Evolutionary conservation across 1,140 invertebrate species (phyloP).

Genomic region (Drepana arcuata): DNA sequence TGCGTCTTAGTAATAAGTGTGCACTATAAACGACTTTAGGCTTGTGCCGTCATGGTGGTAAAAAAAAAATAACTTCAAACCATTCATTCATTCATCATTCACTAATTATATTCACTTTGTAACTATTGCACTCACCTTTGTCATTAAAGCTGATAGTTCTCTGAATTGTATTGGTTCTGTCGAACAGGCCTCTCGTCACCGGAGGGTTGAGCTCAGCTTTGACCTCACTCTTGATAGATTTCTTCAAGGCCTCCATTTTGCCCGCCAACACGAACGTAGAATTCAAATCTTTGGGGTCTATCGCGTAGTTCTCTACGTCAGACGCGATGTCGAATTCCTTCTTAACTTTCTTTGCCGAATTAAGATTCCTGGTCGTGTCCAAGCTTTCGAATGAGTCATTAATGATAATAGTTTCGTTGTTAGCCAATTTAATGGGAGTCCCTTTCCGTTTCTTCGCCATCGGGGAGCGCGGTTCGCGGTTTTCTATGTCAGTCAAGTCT

Average conservation of each 20-base stretch:
- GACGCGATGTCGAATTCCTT: conserved; percentile 14
- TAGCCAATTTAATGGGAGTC: conserved; percentile 45
- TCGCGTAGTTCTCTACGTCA: conserved; percentile 31
- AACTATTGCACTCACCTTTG: conserved; percentile 36
- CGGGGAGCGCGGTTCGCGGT: conserved; percentile 36
- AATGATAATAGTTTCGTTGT: conserved; percentile 57
- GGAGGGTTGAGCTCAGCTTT: conserved; percentile 22
- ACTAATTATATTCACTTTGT: no score
- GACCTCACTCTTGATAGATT: conserved; percentile 27
- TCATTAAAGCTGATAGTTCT: conserved; percentile 42
- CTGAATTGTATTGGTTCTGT: conserved; percentile 43
- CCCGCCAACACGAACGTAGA: conserved; percentile 61
- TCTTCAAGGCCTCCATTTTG: conserved; percentile 36
- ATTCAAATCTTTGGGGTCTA: conserved; percentile 57
- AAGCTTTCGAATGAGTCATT: conserved; percentile 52
- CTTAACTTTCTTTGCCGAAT: conserved; percentile 49
- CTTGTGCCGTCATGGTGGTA: no score
- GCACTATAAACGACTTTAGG: no score
- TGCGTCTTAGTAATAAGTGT: no score
- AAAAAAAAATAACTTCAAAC: conserved; percentile 1
- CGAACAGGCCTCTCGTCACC: conserved; percentile 29
- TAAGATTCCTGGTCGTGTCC: conserved; percentile 37
- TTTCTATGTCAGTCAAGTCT: conserved; percentile 45
- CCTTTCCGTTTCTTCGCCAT: conserved; percentile 43
- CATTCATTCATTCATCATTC: no score